phyloP scores from a whole-genome alignment of 2,113 vertebrate species.

The Synodontis membranacea region DNA sequence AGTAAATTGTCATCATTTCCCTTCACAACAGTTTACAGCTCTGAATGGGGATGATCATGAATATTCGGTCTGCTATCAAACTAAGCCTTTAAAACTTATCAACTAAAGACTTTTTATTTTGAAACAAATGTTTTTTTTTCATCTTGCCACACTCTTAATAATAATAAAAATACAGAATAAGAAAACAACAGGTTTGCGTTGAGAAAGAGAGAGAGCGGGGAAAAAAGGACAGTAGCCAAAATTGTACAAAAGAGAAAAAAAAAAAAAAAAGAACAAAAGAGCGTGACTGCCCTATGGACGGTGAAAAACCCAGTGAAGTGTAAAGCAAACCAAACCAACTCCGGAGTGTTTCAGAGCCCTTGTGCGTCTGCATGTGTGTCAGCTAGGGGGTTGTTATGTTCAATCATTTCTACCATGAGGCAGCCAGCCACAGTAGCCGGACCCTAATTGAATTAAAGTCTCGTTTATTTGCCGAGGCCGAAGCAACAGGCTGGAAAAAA shows the following conservation, averaged over 20 bases:
- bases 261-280: too few relatives aligned
- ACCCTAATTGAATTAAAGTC: slow-evolving; percentile 99
- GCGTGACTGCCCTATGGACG: slow-evolving; percentile 75
- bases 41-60: slow-evolving; percentile 50
- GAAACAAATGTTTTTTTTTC: too few relatives aligned
- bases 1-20: slow-evolving; percentile 71
- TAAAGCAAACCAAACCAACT: slow-evolving; percentile 98
- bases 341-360: slow-evolving; percentile 64
- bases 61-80: slow-evolving; percentile 14
- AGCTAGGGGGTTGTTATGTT: slow-evolving; percentile 77
- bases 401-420: slow-evolving; percentile 90
- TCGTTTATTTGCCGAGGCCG: slow-evolving; percentile 92
- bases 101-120: background rate
- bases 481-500: slow-evolving; percentile 82
- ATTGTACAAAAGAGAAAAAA: slow-evolving; percentile 93
- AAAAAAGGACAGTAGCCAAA: slow-evolving; percentile 83
- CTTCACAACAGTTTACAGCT: slow-evolving; percentile 64
- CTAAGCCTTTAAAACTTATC: background rate
- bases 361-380: slow-evolving; percentile 27
- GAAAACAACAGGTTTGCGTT: background rate
- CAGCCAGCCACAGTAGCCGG: slow-evolving; percentile 85
- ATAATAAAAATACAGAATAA: background rate
- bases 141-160: background rate
- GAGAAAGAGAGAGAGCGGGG: background rate
- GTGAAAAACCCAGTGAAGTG: slow-evolving; percentile 96